phyloP scores from a whole-genome alignment of 2,888 invertebrate species.

The Acronicta aceris region DNA sequence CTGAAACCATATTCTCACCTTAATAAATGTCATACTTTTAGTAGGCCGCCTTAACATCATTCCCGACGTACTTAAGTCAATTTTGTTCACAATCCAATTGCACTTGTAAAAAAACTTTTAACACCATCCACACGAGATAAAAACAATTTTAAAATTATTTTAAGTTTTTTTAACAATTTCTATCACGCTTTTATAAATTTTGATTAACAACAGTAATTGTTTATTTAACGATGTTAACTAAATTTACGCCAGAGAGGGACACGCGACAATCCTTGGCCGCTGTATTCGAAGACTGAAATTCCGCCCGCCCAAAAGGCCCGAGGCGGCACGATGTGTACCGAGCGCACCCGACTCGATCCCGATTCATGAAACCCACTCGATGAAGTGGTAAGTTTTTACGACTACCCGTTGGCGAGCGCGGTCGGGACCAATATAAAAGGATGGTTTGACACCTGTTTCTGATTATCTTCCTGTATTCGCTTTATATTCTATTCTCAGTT shows the following conservation, averaged over 20 bases:
- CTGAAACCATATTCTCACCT: conserved; percentile 68
- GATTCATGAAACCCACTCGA: conserved; percentile 85
- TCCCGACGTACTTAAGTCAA: conserved; percentile 75
- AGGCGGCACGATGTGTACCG: conserved; percentile 66
- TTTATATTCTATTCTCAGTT: conserved; percentile 39
- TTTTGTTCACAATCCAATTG: conserved; percentile 77
- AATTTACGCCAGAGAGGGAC: conserved; percentile 46
- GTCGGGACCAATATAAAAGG: conserved; percentile 80
- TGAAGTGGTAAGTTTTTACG: conserved; percentile 88
- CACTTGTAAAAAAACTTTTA: conserved; percentile 69
- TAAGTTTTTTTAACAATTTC: conserved; percentile 35
- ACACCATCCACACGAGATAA: conserved; percentile 64
- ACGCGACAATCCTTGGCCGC: conserved; percentile 66
- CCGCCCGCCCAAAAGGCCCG: conserved; percentile 79
- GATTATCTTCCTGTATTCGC: conserved; percentile 64
- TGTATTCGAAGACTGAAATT: conserved; percentile 76
- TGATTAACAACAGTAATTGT: conserved; percentile 64
- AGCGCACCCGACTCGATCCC: conserved; percentile 65
- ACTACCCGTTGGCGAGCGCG: conserved; percentile 80
- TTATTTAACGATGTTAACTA: conserved; percentile 76
- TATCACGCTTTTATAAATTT: conserved; percentile 45
- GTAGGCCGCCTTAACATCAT: conserved; percentile 74
- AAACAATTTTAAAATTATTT: conserved; percentile 37
- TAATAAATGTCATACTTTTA: conserved; percentile 74
- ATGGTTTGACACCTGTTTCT: conserved; percentile 81